Conservation (phyloP, 2,888 invertebrate genomes). For the Euplexia lucipara region DNA sequence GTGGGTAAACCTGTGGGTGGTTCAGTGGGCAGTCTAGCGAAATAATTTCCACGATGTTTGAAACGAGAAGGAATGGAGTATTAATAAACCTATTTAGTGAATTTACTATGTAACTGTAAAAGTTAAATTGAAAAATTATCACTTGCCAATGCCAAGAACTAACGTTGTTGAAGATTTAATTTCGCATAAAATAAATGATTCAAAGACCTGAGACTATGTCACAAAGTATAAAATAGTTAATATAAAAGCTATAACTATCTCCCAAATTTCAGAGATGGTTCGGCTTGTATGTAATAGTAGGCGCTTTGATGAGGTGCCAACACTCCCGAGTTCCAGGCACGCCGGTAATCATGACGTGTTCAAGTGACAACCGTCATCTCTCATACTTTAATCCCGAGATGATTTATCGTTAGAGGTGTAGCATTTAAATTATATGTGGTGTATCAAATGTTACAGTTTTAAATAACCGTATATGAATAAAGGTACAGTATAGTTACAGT, state of each 20-base stretch:
- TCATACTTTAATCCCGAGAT: constrained; percentile 41
- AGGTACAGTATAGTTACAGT: background rate
- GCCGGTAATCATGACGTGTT: constrained; percentile 44
- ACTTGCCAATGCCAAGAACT: background rate
- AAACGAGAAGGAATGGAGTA: background rate
- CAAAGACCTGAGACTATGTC: background rate
- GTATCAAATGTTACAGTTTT: constrained; percentile 11
- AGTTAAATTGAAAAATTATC: background rate
- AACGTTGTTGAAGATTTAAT: background rate
- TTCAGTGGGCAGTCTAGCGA: background rate
- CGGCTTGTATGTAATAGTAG: constrained; percentile 42
- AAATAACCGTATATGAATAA: constrained; percentile 4
- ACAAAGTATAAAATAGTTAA: constrained; percentile 19
- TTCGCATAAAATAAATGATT: background rate
- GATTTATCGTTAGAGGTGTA: constrained; percentile 40
- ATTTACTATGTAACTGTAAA: background rate
- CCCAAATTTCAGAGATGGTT: constrained; percentile 55
- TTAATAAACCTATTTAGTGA: too few relatives aligned
- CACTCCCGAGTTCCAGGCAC: constrained; percentile 62
- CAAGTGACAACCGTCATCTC: constrained; percentile 39
- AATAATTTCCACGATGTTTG: constrained; percentile 2
- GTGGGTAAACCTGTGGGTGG: constrained; percentile 5
- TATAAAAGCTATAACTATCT: constrained; percentile 45
- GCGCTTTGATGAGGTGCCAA: constrained; percentile 75
- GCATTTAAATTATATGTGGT: constrained; percentile 12